Evolutionary conservation across 2,797 vertebrate genomes (phyloP).

Genomic region (Pseudotriccus pelzelni): DNA sequence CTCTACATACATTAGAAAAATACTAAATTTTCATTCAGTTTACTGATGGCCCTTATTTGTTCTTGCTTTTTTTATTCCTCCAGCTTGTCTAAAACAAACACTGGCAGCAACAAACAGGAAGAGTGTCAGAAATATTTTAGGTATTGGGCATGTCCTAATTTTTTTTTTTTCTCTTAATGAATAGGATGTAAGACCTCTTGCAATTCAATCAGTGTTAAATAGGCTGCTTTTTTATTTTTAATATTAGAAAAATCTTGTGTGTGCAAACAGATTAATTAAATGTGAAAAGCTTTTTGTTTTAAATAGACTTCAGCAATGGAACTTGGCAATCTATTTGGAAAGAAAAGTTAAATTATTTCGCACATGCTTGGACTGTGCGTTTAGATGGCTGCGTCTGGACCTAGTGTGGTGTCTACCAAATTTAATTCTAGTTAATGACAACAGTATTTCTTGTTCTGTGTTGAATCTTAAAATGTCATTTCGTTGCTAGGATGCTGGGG

Average conservation of each 20-base stretch:
- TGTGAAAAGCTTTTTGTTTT: not conserved
- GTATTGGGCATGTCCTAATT: not conserved
- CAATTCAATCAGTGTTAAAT: not conserved
- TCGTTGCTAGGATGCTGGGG: conserved; percentile 74
- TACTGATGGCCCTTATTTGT: not conserved
- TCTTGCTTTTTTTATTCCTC: not conserved
- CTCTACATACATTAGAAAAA: not conserved
- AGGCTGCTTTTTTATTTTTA: not conserved
- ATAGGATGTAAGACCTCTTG: not conserved
- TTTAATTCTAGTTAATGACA: not conserved
- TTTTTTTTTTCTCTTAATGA: not conserved
- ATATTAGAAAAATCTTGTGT: not conserved
- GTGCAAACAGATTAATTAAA: not conserved
- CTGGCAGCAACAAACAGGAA: not conserved
- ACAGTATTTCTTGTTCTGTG: not conserved
- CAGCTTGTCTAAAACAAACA: not conserved
- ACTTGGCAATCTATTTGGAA: not conserved
- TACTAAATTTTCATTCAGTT: not conserved
- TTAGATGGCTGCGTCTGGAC: not conserved
- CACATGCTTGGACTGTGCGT: not conserved
- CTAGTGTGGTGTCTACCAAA: not conserved
- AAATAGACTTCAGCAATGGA: not conserved
- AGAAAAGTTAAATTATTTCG: not conserved
- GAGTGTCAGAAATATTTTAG: not conserved
- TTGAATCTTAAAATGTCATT: not conserved